Base-by-base conservation (phyloP, 2,888 invertebrate genomes). In the Dynastes tityus region DNA sequence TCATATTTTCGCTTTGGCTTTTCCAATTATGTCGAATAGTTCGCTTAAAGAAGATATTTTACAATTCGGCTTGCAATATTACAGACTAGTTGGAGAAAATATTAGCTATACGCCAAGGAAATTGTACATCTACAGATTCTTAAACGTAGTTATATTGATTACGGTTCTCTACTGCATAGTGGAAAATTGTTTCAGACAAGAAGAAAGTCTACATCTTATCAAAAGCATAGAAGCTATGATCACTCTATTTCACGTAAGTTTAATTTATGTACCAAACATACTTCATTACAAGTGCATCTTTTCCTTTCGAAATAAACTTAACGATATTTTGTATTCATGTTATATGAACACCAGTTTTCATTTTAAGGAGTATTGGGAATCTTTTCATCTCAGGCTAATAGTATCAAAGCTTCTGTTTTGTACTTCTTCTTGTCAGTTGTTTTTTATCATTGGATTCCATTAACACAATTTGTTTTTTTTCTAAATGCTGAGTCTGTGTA, bases 41-140 rank as follows among this genome's bases (percentile, higher is more conserved):
- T 49, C 70, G 5, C 27, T 70, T 29, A 45, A 77, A 68, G 22
- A 58, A 1, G 70, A 77, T 77, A 77, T 77, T 27, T 68, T 77
- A 40, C 55, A 67, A 37, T 40, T 68, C 45, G 77, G 77, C 2
- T 70, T 68, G 40, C 55, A 67, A 22, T 29, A 68, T n/a, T 68
- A 40, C 37, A 67, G 37, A 40, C 9, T 68, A 27, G 32, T 77
- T 11, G 77, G 77, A 1, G 77, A 77, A 77, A 58, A 55, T 77
- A 68, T 68, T 11, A 32, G 37, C 13, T 45, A 55, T 58, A 77
- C 77, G 6, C 27, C 68, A 9, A 68, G 68, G 29, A 37, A 53
- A 40, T 40, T 68, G n/a, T 40, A 68, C 11, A 27, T 68, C 6
- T 77, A 16, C 55, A 67, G 77, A 27, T 40, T 61, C 37, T 11